phyloP scores from a whole-genome alignment of 2,797 vertebrate genomes.

The Scomberomorus guttatus region DNA sequence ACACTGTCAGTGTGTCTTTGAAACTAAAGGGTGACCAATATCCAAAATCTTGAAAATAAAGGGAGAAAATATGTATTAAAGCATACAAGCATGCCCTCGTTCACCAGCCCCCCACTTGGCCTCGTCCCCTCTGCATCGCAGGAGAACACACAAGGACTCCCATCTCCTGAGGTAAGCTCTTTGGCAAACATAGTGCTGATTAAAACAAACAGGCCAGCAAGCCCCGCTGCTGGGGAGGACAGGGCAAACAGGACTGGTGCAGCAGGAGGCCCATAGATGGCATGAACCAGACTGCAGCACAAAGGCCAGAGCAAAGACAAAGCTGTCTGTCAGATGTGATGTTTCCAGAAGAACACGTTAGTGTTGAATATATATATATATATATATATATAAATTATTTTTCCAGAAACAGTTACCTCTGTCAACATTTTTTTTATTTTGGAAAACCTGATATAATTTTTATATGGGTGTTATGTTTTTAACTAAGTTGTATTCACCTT shows the following conservation, averaged over 20 bases:
- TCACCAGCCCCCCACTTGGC: constrained; percentile 21
- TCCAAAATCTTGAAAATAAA: constrained; percentile 2
- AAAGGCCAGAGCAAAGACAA: constrained; percentile 51
- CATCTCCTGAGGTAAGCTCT: constrained; percentile 79
- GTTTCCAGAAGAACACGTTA: no score
- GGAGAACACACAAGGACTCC: constrained; percentile 77
- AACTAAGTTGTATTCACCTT: no score
- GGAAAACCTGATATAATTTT: no score
- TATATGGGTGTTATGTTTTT: no score
- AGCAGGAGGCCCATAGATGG: constrained; percentile 69
- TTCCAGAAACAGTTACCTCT: no score
- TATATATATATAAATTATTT: no score
- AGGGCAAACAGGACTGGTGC: constrained; percentile 74
- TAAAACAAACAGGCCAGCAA: constrained; percentile 81
- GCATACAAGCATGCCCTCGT: background rate
- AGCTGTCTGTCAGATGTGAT: constrained; percentile 28
- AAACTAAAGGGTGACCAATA: constrained; percentile 3
- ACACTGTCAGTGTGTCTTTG: background rate
- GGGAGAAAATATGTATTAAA: constrained; percentile 35
- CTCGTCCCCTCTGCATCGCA: constrained; percentile 59
- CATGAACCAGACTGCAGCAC: constrained; percentile 42
- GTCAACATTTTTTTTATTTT: no score
- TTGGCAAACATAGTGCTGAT: constrained; percentile 84
- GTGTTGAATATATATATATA: no score
- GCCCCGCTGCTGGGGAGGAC: constrained; percentile 68